Base-by-base conservation (phyloP, 2,113 vertebrate genomes). In the Dicrurus megarhynchus region DNA sequence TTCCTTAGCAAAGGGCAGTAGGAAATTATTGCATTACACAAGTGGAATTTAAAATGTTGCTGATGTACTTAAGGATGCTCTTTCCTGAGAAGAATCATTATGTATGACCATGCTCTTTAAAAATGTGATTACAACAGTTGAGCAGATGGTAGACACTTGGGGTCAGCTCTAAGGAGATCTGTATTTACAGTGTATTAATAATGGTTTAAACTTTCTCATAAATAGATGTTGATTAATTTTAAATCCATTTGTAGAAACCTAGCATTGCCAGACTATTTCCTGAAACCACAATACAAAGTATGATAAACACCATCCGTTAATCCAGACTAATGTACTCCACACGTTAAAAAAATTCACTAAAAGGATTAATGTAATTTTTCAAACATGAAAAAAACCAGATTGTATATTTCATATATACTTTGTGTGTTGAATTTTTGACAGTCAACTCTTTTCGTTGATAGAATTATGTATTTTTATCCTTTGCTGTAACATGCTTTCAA, bases 161-260 rank as follows among this genome's bases (percentile, higher is more conserved):
- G 96, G 96, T 97, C 88, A 96, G 82, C 89, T 95, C 61, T 97
- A 89, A 96, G 96, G 95, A 96, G 98, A 98, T 97, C 97, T 97
- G 95, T 97, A 98, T 98, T 98, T 98, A 98, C 96, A 98, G 96
- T 97, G 97, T 97, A 98, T 98, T 98, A 98, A 98, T 98, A 98
- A 98, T 98, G 98, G 98, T 98, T 98, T 98, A 98, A 98, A 97
- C 94, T 97, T 98, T 98, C 97, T 98, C 98, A 98, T 98, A 98
- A 98, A 98, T 98, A 98, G 97, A 98, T 97, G 97, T 96, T 98
- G 98, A 98, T 98, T 98, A 98, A 98, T 98, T 97, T 98, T 97
- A 98, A 98, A 98, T 98, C 98, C 98, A 98, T 98, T 98, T 98
- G 97, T 97, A 96, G 97, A 97, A 96, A 96, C 89, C 87, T 44